Evolutionary conservation across 2,797 vertebrate species (phyloP), one percentile per base, ranked within the genome.

Genomic region (Cynodonichthys magdalenae): DNA sequence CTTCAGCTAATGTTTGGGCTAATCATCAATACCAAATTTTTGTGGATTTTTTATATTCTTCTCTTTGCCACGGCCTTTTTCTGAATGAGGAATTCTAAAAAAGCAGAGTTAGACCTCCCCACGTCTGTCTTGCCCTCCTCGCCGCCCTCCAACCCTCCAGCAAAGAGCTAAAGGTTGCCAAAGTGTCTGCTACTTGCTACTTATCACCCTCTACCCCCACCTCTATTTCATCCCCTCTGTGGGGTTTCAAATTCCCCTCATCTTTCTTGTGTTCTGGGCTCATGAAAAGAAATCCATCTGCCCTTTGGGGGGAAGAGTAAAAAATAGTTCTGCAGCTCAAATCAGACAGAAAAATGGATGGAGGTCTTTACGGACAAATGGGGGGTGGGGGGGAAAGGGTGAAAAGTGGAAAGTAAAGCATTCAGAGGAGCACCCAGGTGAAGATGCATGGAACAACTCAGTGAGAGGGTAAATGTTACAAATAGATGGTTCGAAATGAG

Each of bases 231-330:
- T 76, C 68, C 79, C 73, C 68, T 74, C 69, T 24, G 73, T 29
- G 24, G 77, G 69, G 69, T 74, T 87, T 84, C 55, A 80, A 39
- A 79, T 80, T 85, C 79, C 75, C 66, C 81, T 80, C 83, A 83
- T 89, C 86, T 66, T 84, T 89, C 82, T 87, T 85, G 48, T 73
- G 85, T 83, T 79, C 68, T 59, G 62, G 75, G 53, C 76, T 84
- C 84, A 88, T 83, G 83, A 88, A 89, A 86, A 87, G 69, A 89
- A 89, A 89, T 90, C 70, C 74, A 74, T 82, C 80, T 90, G 85
- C 81, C 87, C 90, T 90, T 90, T 86, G 77, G 87, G 62, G 66
- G 69, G 66, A 80, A 65, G 70, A 78, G 78, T 86, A 84, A 86
- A 85, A 89, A 80, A 84, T 84, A 71, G 77, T 84, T 69, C 65